Base-by-base conservation (phyloP, 2,888 invertebrate species). In the Drosophila atripex region DNA sequence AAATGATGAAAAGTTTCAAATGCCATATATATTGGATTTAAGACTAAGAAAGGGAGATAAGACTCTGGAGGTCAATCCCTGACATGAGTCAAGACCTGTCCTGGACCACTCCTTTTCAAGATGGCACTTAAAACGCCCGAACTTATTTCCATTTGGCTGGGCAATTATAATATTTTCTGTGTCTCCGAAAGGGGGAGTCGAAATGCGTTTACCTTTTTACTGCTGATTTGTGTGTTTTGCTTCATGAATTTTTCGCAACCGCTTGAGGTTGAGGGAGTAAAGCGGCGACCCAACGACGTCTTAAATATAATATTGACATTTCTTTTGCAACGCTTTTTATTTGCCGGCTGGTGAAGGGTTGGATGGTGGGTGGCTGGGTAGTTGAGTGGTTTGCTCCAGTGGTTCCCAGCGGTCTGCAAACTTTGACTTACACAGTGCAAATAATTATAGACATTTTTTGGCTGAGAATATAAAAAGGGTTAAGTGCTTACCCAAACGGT, bases 121-220 rank as follows among this genome's bases (percentile, higher is more conserved):
- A 76, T 80, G 80, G 77, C 86, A 82, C 79, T 84, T 86, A 79
- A 80, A 64, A 83, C 75, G 80, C 80, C 82, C 80, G 75, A 79
- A 82, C 88, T 88, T 79, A 86, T 83, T 88, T 84, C 82, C 88
- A 87, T 87, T 84, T 83, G 76, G 86, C 73, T 86, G 87, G 76
- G 77, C 88, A 88, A 86, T 88, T 87, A 85, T 85, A 87, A 87
- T 87, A 88, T 84, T 86, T 84, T 78, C 75, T 79, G 77, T 68
- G 76, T 72, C 68, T 64, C 47, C 41, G 53, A n/a, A 18, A 32
- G 51, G 46, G 50, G 49, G 41, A 54, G 54, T 18, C 18, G 50
- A 79, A 66, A 60, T 80, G 80, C 77, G 83, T 80, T 80, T 79
- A 63, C 76, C 74, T 79, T 82, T 85, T 73, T 74, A 30, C 58